phyloP scores from a whole-genome alignment of 2,888 invertebrate species.

The Brenthis ino region DNA sequence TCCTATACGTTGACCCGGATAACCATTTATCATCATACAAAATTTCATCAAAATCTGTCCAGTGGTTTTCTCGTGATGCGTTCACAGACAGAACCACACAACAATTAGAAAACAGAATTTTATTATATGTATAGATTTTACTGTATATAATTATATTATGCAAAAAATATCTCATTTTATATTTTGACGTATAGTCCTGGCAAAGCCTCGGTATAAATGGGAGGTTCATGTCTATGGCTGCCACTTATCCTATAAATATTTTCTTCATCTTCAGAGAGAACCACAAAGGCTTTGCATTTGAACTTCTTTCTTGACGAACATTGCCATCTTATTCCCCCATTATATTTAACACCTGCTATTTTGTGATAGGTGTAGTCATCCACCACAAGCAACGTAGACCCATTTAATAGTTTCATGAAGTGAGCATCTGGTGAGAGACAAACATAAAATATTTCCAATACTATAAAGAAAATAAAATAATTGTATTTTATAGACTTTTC shows the following conservation, averaged over 20 bases:
- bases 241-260: conserved; percentile 37
- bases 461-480: no score
- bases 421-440: conserved; percentile 26
- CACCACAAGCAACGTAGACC: conserved; percentile 42
- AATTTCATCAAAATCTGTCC: no score
- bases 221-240: conserved; percentile 41
- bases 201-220: conserved; percentile 27
- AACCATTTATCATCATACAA: no score
- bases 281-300: conserved; percentile 40
- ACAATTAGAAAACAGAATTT: no score
- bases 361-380: conserved; percentile 47
- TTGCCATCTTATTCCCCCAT: conserved; percentile 44
- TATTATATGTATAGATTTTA: no score
- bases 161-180: no score
- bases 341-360: conserved; percentile 36
- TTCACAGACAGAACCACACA: no score
- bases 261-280: conserved; percentile 40
- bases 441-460: background rate
- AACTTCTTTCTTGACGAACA: conserved; percentile 45
- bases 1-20: no score
- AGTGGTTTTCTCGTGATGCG: no score
- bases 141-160: no score
- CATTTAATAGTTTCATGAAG: conserved; percentile 42
- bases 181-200: conserved; percentile 14
- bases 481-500: no score